Percentiles rank a stretch among this genome's conserved stretches.
These are phyloP conservation scores for Daphoenositta chrysoptera DNA, from an alignment of 2,113 vertebrate species.

Conservation along the genomic window DNA sequence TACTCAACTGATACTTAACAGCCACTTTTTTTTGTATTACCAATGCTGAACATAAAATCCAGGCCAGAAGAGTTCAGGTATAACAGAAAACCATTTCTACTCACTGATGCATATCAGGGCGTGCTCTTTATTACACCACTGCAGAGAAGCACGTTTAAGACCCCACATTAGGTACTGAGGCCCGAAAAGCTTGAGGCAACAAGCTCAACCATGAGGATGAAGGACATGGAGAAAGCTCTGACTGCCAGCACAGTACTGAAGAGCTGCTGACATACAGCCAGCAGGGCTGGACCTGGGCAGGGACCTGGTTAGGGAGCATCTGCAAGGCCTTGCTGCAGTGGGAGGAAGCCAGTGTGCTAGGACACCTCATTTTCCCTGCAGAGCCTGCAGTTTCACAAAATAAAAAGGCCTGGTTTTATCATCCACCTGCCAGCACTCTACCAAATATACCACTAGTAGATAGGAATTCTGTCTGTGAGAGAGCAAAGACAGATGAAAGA, in stretches of 20 bases:
- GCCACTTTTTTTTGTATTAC: neutral
- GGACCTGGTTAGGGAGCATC: neutral
- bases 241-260: rapidly evolving
- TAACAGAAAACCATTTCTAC: neutral
- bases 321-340: neutral
- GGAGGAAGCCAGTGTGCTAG: neutral
- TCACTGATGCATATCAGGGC: neutral
- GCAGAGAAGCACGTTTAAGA: neutral
- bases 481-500: neutral
- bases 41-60: neutral
- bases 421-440: neutral
- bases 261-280: neutral
- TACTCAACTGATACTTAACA: neutral
- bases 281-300: neutral
- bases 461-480: neutral
- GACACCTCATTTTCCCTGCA: neutral
- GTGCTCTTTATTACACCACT: neutral
- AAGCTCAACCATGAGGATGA: rapidly evolving
- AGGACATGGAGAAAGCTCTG: neutral
- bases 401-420: neutral
- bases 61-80: neutral
- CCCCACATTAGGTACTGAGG: neutral
- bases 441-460: neutral
- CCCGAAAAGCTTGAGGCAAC: neutral
- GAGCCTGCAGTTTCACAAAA: neutral